These are phyloP conservation scores for Coremacera marginata DNA, from an alignment of 2,888 invertebrate genomes.

Conservation along the genomic window DNA sequence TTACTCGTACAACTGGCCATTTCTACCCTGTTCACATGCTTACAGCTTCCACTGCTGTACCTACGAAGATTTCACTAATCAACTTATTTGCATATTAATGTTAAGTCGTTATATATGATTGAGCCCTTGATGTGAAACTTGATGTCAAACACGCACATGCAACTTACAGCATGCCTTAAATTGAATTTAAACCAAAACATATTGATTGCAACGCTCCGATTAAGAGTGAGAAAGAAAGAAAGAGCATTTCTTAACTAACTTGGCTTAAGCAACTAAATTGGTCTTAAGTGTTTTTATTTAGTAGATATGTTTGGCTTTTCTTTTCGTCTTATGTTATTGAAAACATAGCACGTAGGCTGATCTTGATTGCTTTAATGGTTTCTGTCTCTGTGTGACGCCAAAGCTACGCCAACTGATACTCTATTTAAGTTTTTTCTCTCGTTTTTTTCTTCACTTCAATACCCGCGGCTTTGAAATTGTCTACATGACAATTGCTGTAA, in stretches of 20 bases:
- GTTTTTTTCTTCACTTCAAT: background rate
- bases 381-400: background rate
- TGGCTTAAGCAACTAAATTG: background rate
- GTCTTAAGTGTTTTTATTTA: background rate
- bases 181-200: no score
- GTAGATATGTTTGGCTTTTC: background rate
- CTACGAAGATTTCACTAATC: background rate
- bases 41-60: background rate
- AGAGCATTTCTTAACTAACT: background rate
- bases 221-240: no score
- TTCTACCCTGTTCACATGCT: background rate
- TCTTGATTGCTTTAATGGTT: slow-evolving; percentile 6
- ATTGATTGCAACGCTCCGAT: no score
- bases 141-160: no score
- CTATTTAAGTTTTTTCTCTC: background rate
- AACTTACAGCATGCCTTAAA: no score
- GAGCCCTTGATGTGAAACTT: no score
- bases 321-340: background rate
- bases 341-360: slow-evolving; percentile 11
- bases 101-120: no score
- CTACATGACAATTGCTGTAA: slow-evolving; percentile 29
- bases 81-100: slow-evolving; percentile 16
- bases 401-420: background rate
- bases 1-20: background rate
- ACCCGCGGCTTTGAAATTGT: background rate